Conservation (phyloP, 2,888 invertebrate genomes). For the Rotaria socialis region DNA sequence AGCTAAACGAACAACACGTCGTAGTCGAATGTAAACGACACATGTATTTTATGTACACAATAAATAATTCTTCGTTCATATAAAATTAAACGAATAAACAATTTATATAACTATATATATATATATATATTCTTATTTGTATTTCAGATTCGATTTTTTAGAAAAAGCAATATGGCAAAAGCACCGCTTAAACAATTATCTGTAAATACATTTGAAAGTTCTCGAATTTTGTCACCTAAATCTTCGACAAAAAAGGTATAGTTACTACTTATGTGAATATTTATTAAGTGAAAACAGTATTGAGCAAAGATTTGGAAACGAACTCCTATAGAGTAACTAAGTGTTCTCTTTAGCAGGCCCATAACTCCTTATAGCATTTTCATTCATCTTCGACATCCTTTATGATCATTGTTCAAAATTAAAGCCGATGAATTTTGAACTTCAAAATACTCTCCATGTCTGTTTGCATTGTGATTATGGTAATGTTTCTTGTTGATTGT, state of each 20-base stretch:
- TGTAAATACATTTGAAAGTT: background rate
- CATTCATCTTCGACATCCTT: too few species aligned
- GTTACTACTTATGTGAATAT: too few species aligned
- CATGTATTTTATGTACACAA: background rate
- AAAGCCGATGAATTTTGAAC: too few species aligned
- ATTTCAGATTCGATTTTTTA: background rate
- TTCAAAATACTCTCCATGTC: too few species aligned
- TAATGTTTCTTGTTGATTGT: too few species aligned
- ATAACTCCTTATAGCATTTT: too few species aligned
- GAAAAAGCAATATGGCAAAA: background rate
- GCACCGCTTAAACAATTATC: constrained; percentile 10
- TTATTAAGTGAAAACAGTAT: too few species aligned
- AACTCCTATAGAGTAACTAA: too few species aligned
- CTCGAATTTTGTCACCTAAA: background rate
- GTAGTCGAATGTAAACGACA: background rate
- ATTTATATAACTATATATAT: background rate
- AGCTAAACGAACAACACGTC: background rate
- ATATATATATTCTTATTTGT: background rate
- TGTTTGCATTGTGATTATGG: too few species aligned
- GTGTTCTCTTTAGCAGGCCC: too few species aligned
- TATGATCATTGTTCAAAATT: too few species aligned
- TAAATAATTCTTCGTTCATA: background rate
- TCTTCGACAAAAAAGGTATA: background rate
- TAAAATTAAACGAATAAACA: background rate
- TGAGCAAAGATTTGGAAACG: too few species aligned